Percentiles rank a stretch among this genome's conserved stretches.
These are phyloP conservation scores for Fopius arisanus DNA, from an alignment of 1,140 invertebrate genomes.

Conservation along the genomic window DNA sequence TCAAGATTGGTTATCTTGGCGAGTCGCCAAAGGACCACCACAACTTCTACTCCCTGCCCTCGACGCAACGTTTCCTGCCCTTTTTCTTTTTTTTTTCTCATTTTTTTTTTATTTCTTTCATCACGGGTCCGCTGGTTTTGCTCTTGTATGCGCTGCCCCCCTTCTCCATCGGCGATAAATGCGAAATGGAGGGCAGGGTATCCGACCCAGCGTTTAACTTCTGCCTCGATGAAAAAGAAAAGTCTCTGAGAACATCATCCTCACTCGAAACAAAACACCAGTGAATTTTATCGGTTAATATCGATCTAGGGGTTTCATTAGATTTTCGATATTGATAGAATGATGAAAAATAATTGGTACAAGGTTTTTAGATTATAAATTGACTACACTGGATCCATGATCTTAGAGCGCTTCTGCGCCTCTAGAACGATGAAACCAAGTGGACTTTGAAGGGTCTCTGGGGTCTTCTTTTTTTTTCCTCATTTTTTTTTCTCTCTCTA, in stretches of 20 bases:
- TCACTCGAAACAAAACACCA: neutral
- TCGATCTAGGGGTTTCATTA: neutral
- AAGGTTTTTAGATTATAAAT: neutral
- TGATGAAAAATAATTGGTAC: neutral
- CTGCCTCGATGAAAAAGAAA: neutral
- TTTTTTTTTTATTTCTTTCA: neutral
- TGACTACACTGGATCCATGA: neutral
- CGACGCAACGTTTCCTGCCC: neutral
- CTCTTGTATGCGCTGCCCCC: neutral
- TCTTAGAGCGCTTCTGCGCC: neutral
- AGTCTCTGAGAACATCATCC: neutral
- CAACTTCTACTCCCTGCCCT: neutral
- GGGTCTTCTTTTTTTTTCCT: neutral
- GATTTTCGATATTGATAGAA: neutral
- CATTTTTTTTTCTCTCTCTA: neutral
- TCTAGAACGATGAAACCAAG: neutral
- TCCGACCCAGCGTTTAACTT: neutral
- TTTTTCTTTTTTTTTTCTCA: neutral
- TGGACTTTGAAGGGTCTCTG: conserved; percentile 6
- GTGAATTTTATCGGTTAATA: neutral
- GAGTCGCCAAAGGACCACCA: conserved; percentile 32
- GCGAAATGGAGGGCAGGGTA: neutral
- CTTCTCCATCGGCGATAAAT: conserved; percentile 8
- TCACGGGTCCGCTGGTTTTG: neutral
- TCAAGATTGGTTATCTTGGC: conserved; percentile 38